Conservation (phyloP, 2,888 invertebrate genomes). For the Clanis bilineata region DNA sequence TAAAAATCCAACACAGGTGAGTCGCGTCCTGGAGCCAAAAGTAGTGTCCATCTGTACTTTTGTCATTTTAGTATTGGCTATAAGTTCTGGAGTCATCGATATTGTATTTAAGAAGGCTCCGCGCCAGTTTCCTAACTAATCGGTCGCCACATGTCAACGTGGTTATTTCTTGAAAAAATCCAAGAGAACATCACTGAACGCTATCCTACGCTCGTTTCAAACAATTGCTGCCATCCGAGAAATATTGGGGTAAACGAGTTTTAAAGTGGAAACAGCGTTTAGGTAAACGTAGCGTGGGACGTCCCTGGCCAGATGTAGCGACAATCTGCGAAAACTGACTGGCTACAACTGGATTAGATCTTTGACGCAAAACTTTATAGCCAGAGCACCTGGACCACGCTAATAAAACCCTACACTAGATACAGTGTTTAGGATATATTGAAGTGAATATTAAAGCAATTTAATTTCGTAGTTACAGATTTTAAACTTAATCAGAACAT, state of each 20-base stretch:
- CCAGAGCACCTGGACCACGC: neutral
- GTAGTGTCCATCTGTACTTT: no score
- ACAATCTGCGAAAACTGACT: slow-evolving; percentile 1
- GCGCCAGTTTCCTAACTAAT: no score
- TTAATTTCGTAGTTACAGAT: no score
- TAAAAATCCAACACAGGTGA: no score
- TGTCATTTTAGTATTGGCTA: no score
- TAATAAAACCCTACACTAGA: neutral
- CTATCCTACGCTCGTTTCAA: neutral
- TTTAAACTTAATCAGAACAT: no score
- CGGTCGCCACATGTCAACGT: no score
- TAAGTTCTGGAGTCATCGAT: no score
- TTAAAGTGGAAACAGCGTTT: slow-evolving; percentile 7
- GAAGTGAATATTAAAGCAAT: neutral
- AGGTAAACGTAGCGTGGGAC: slow-evolving; percentile 6
- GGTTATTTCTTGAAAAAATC: neutral
- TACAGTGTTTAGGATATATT: neutral
- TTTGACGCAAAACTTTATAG: neutral
- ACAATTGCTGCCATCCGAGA: slow-evolving; percentile 6
- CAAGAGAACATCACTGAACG: neutral
- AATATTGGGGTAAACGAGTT: slow-evolving; percentile 12
- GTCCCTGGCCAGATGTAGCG: slow-evolving; percentile 7
- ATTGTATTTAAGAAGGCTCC: no score
- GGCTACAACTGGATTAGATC: neutral
- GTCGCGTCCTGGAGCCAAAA: no score